Base-by-base conservation (phyloP, 2,113 vertebrate species). In the Serinus canaria region DNA sequence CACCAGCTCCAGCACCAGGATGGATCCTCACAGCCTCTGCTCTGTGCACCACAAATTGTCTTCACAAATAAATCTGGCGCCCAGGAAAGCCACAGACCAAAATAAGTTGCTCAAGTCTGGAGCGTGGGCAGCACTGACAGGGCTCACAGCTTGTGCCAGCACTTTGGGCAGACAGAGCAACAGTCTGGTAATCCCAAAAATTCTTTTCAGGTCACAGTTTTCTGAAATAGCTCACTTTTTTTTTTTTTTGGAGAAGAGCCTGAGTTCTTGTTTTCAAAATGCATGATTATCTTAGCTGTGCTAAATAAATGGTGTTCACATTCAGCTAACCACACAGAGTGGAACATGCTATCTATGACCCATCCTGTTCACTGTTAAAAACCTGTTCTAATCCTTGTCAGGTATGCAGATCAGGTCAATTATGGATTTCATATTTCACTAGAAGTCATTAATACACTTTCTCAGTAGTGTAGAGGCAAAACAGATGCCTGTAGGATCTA, bases 141-240 rank as follows among this genome's bases (percentile, higher is more conserved):
- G 47, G 60, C 88, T 92, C 6, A 1, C 88, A 90, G 92, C 92
- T 80, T 8, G 0, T 67, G 68, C 86, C 95, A 94, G 83, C 41
- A 24, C 72, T 92, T 63, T 9, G 64, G 80, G 90, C 88, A 96
- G 94, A 64, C 89, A 89, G 35, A 93, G 73, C 59, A 93, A 92
- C 78, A 90, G 89, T 74, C 92, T 97, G 64, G 86, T 63, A 95
- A 95, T 84, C 92, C 91, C 74, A 84, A 79, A 89, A 94, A 94
- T 94, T 43, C 87, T 72, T 95, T 91, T 84, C 84, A 93, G 87
- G 84, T 92, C 62, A 4, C 6, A 68, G 60, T 58, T 75, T 83
- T 75, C 84, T 3, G 2, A 83, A 92, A 83, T 41, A 92, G 70
- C 47, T 77, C 37, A 47, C 35, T 31, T 70, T 53, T 35, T 87